Percentiles rank a stretch among this genome's conserved stretches.
Evolutionary conservation across 2,797 vertebrate species (phyloP).

Genomic region (Gadopsis bispinosus): DNA sequence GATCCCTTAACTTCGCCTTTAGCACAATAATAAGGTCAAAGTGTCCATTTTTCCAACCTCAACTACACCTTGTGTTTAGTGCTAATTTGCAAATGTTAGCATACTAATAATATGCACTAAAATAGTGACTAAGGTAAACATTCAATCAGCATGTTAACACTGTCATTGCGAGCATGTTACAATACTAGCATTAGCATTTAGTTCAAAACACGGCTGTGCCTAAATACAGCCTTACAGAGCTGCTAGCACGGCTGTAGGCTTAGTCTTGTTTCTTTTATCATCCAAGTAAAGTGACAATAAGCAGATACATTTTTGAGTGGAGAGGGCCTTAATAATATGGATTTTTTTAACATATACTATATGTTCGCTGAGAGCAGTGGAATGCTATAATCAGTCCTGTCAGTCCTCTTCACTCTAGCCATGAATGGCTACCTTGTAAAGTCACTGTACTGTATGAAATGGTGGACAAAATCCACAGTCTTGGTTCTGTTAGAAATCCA

Average conservation of each 20-base stretch:
- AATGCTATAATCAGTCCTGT: neutral
- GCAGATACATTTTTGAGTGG: too few species aligned
- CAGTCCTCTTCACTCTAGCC: neutral
- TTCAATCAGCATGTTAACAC: too few species aligned
- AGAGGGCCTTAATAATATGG: too few species aligned
- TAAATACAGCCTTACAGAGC: neutral
- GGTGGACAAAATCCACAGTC: neutral
- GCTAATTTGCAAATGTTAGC: neutral
- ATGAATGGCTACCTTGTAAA: neutral
- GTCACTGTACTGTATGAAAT: neutral
- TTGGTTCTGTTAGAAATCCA: neutral
- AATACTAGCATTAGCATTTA: neutral
- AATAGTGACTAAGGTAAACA: too few species aligned
- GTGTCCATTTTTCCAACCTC: neutral
- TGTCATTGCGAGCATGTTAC: too few species aligned
- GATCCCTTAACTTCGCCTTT: neutral
- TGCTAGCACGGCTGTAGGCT: neutral
- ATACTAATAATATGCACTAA: neutral
- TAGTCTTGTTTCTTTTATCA: neutral
- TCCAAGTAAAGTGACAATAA: neutral
- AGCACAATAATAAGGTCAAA: neutral
- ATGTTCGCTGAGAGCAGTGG: neutral
- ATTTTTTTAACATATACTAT: too few species aligned
- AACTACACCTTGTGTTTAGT: neutral
- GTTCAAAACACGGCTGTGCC: too few species aligned